phyloP scores from a whole-genome alignment of 1,140 invertebrate genomes.

The Danaus plexippus region DNA sequence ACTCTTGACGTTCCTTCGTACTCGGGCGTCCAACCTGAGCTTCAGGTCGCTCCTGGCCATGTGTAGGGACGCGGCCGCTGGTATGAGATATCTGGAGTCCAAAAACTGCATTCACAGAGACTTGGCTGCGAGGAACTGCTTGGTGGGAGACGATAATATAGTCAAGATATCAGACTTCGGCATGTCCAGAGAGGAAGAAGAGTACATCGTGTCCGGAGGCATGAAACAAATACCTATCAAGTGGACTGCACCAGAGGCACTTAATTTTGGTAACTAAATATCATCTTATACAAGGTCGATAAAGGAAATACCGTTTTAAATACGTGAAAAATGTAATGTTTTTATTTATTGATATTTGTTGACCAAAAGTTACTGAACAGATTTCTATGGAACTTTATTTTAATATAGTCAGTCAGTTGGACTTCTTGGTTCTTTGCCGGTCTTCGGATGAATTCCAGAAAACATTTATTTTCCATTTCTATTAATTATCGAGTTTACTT shows the following conservation, averaged over 20 bases:
- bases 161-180: slow-evolving; percentile 99
- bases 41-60: slow-evolving; percentile 86
- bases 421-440: too few species aligned
- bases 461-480: too few species aligned
- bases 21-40: slow-evolving; percentile 79
- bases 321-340: too few species aligned
- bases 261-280: slow-evolving; percentile 87
- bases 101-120: slow-evolving; percentile 98
- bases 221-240: slow-evolving; percentile 99
- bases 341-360: too few species aligned
- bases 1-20: slow-evolving; percentile 88
- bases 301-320: too few species aligned
- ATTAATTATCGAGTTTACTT: too few species aligned
- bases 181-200: slow-evolving; percentile 97
- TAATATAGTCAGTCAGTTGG: too few species aligned
- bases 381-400: too few species aligned
- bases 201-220: slow-evolving; percentile 96
- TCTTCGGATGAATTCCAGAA: too few species aligned
- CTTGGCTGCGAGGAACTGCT: slow-evolving; percentile 95
- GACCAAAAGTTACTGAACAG: not conserved
- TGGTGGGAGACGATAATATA: slow-evolving; percentile 87
- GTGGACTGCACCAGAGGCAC: slow-evolving; percentile 96
- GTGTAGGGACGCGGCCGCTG: slow-evolving; percentile 94
- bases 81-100: slow-evolving; percentile 95
- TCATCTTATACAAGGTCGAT: not conserved